Percentiles rank a stretch among this genome's conserved stretches.
Evolutionary conservation across 2,113 vertebrate species (phyloP).

Genomic region (Nothocercus nigrocapillus): DNA sequence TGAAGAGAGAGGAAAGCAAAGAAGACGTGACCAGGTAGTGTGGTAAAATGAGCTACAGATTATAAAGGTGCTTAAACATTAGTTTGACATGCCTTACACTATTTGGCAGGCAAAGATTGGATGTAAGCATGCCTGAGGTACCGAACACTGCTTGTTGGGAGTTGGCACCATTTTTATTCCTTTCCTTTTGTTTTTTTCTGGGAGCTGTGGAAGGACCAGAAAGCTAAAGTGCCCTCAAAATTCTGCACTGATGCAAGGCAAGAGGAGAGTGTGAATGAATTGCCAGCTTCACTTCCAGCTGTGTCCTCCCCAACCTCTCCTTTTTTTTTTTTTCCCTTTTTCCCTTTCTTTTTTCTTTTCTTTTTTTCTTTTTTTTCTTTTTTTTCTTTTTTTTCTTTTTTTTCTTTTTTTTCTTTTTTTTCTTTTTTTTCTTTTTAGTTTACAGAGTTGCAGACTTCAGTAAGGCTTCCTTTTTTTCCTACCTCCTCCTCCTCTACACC

Average conservation of each 20-base stretch:
- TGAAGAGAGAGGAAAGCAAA: neutral
- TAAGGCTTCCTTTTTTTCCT: neutral
- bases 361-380: accelerated
- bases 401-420: no score
- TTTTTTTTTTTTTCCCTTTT: no score
- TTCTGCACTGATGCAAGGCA: neutral
- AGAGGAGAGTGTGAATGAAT: neutral
- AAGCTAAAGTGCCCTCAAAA: neutral
- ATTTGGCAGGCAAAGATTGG: neutral
- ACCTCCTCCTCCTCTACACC: neutral
- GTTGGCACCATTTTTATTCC: neutral
- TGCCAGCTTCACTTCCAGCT: neutral
- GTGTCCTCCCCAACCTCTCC: neutral
- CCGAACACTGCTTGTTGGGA: neutral
- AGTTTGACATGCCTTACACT: neutral
- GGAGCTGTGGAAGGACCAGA: neutral
- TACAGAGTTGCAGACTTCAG: neutral
- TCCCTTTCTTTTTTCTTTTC: neutral
- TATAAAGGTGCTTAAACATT: neutral
- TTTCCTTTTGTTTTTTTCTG: neutral
- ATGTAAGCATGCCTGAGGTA: neutral
- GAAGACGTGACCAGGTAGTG: neutral
- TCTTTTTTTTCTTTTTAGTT: neutral
- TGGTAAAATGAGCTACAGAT: neutral
- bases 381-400: no score